Conservation (phyloP, 1,140 invertebrate genomes). For the Chrysoperla carnea region DNA sequence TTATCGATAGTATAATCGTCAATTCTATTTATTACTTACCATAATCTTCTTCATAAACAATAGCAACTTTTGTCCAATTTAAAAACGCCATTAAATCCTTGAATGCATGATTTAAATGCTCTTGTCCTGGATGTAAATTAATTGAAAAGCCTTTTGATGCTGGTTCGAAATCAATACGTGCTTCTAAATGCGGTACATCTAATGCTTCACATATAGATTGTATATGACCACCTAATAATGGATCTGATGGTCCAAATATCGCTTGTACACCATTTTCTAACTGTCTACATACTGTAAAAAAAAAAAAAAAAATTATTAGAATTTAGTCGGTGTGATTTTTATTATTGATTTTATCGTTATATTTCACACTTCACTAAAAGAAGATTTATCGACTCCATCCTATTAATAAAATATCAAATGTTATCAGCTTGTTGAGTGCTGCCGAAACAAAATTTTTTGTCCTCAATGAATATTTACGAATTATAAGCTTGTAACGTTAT, state of each 20-base stretch:
- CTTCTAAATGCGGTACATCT: slow-evolving; percentile 77
- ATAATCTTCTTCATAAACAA: slow-evolving; percentile 82
- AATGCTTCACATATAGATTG: slow-evolving; percentile 77
- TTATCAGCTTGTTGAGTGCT: too few relatives aligned
- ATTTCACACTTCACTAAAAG: too few relatives aligned
- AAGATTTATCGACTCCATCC: too few relatives aligned
- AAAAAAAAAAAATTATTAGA: slow-evolving; percentile 5
- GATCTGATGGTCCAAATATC: slow-evolving; percentile 75
- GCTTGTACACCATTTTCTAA: slow-evolving; percentile 71
- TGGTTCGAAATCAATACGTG: slow-evolving; percentile 50
- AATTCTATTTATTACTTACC: slow-evolving; percentile 38
- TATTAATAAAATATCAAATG: too few relatives aligned
- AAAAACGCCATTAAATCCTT: slow-evolving; percentile 73
- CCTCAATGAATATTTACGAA: too few relatives aligned
- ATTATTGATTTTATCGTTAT: too few relatives aligned
- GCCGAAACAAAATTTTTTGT: too few relatives aligned
- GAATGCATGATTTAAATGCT: slow-evolving; percentile 68
- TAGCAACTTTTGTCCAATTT: slow-evolving; percentile 85
- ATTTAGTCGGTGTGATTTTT: too few relatives aligned
- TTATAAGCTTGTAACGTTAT: too few relatives aligned
- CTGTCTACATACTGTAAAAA: slow-evolving; percentile 64
- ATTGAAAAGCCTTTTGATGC: slow-evolving; percentile 63
- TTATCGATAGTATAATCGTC: too few relatives aligned
- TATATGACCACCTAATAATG: slow-evolving; percentile 63
- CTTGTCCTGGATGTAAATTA: slow-evolving; percentile 75